These are phyloP conservation scores for Ophion obscuratus DNA, from an alignment of 2,888 invertebrate genomes.

Conservation along the genomic window DNA sequence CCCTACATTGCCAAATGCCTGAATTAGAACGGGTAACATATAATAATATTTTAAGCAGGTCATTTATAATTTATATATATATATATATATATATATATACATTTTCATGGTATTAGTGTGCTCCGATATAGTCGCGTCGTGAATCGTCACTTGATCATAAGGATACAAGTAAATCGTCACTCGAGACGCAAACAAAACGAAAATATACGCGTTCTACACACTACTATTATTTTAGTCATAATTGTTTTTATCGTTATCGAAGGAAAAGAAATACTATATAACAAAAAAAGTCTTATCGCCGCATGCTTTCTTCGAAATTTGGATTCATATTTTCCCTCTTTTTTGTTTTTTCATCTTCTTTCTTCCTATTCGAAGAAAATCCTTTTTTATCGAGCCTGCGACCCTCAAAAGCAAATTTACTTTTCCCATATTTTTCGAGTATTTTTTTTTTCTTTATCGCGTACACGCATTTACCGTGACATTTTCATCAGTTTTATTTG, in stretches of 20 bases:
- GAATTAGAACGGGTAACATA: slow-evolving; percentile 66
- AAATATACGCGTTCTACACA: slow-evolving; percentile 1
- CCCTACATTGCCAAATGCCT: slow-evolving; percentile 80
- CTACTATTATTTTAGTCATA: no score
- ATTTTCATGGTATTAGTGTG: slow-evolving; percentile 22
- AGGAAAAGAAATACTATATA: no score
- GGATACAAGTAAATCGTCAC: slow-evolving; percentile 30
- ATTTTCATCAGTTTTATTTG: no score
- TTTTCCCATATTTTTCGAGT: slow-evolving; percentile 29
- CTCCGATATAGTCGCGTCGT: slow-evolving; percentile 43
- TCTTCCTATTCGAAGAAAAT: no score
- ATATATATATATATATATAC: no score
- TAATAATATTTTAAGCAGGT: slow-evolving; percentile 70
- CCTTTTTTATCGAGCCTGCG: slow-evolving; percentile 73
- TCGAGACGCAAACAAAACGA: not conserved
- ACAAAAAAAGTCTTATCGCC: slow-evolving; percentile 36
- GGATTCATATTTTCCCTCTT: slow-evolving; percentile 6
- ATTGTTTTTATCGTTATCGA: no score
- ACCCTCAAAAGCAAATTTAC: slow-evolving; percentile 52
- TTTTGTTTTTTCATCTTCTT: slow-evolving; percentile 8
- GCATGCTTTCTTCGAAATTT: slow-evolving; percentile 50
- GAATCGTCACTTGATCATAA: slow-evolving; percentile 27
- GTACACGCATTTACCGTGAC: slow-evolving; percentile 35
- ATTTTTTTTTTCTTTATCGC: slow-evolving; percentile 47
- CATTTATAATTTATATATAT: slow-evolving; percentile 38